Base-by-base conservation (phyloP, 2,113 vertebrate genomes). In the Nibea coibor region DNA sequence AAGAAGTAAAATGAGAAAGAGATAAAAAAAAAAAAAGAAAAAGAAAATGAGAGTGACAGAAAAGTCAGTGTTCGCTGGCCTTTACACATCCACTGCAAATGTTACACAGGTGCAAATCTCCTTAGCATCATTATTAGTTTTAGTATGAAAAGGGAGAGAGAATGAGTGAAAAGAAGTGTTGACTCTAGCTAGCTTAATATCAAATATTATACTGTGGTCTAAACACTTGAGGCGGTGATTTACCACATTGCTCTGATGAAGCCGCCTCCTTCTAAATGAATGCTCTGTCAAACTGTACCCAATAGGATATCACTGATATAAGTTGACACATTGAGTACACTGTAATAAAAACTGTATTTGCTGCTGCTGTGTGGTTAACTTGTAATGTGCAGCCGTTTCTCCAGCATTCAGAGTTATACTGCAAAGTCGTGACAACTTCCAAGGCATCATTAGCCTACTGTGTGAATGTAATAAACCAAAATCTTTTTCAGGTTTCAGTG, bases 171-270 rank as follows among this genome's bases (percentile, higher is more conserved):
- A 81, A 67, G 50, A 67, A 9, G n/a, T 26, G 22, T 24, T 17
- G 47, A 67, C 35, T 80, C 9, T 2, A 28, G 24, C 22, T 35
- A 57, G 45, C 39, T 45, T 42, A 72, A 56, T 56, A 28, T 54
- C 9, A 47, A 65, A 71, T 66, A 39, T 19, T 35, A 71, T 5
- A 15, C 54, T 3, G 26, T 50, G n/a, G 42, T 77, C 73, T 57
- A 57, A 61, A 56, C n/a, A 72, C 68, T 47, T 51, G 53, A 63
- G n/a, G 20, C 48, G n/a, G 20, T 67, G 53, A 59, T 65, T 51
- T 53, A 53, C n/a, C 14, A 64, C 42, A 53, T 5, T 43, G 17
- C 50, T 14, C 58, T 22, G 66, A 57, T 64, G 58, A 69, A 17
- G 47, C 28, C 19, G 63, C 35, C 59, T 31, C 17, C 15, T 31